Evolutionary conservation across 2,888 invertebrate genomes (phyloP).

Genomic region (Barypeithes pellucidus): DNA sequence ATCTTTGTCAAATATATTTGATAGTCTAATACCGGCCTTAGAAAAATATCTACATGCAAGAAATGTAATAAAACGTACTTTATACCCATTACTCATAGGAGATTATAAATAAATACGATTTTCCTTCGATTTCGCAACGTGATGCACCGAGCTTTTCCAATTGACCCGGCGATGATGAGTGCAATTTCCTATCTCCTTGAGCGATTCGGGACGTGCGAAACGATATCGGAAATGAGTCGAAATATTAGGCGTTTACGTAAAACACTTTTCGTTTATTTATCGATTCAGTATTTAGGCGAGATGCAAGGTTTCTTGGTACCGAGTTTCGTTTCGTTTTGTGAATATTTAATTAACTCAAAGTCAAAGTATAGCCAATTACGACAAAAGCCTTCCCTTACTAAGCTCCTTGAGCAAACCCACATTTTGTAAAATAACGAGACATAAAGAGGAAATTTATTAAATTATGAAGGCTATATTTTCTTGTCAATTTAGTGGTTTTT

Average conservation of each 20-base stretch:
- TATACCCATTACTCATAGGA: not conserved
- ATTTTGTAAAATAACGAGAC: too few species aligned
- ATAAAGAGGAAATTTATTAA: too few species aligned
- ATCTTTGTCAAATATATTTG: too few species aligned
- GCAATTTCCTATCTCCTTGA: conserved; percentile 45
- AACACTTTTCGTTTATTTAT: conserved; percentile 41
- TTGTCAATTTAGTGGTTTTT: too few species aligned
- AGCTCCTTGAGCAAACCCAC: too few species aligned
- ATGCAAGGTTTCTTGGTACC: not conserved
- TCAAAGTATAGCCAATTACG: too few species aligned
- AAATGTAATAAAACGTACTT: too few species aligned
- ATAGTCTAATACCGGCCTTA: too few species aligned
- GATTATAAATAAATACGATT: conserved; percentile 13
- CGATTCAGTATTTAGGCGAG: conserved; percentile 34
- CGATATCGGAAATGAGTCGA: conserved; percentile 45
- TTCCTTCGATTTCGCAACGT: not conserved
- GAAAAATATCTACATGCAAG: too few species aligned
- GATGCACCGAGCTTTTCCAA: conserved; percentile 26
- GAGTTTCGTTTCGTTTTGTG: not conserved
- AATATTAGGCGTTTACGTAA: conserved; percentile 40
- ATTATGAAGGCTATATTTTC: too few species aligned
- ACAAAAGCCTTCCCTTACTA: too few species aligned
- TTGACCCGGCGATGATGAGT: conserved; percentile 20
- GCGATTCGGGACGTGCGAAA: conserved; percentile 38
- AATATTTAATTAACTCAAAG: too few species aligned